Conservation (phyloP, 2,888 invertebrate species). For the Apocheima hispidaria region DNA sequence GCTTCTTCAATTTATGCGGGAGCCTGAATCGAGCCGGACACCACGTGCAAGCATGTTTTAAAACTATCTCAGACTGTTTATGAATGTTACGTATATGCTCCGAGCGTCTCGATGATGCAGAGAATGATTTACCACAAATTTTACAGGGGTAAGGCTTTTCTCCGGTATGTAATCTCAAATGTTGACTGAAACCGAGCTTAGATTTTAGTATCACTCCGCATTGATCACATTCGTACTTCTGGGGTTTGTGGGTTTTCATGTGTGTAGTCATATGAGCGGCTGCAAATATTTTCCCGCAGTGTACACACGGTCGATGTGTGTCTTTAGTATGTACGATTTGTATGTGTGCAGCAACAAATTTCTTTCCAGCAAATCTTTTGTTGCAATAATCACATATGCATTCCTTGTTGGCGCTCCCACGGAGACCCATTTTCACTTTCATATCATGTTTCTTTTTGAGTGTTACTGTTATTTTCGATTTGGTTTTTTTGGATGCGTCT, state of each 20-base stretch:
- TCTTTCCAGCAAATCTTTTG: slow-evolving; percentile 72
- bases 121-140: slow-evolving; percentile 69
- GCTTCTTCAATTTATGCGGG: slow-evolving; percentile 66
- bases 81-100: slow-evolving; percentile 70
- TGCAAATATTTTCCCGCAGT: slow-evolving; percentile 72
- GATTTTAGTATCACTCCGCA: slow-evolving; percentile 67
- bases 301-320: slow-evolving; percentile 70
- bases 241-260: slow-evolving; percentile 62
- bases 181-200: slow-evolving; percentile 70
- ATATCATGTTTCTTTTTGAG: slow-evolving; percentile 60
- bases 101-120: slow-evolving; percentile 73
- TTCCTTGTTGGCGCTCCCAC: slow-evolving; percentile 64
- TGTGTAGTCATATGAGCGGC: slow-evolving; percentile 75
- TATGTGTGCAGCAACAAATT: slow-evolving; percentile 73
- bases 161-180: slow-evolving; percentile 73
- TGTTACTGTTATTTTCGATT: slow-evolving; percentile 60
- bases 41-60: slow-evolving; percentile 64
- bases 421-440: slow-evolving; percentile 63
- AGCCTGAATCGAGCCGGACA: slow-evolving; percentile 71
- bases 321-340: slow-evolving; percentile 75
- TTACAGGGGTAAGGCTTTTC: slow-evolving; percentile 71
- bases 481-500: slow-evolving; percentile 51
- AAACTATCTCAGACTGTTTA: slow-evolving; percentile 49
- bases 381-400: slow-evolving; percentile 76
- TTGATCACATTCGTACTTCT: slow-evolving; percentile 60